Conservation (phyloP, 2,113 vertebrate species). For the Malurus melanocephalus region DNA sequence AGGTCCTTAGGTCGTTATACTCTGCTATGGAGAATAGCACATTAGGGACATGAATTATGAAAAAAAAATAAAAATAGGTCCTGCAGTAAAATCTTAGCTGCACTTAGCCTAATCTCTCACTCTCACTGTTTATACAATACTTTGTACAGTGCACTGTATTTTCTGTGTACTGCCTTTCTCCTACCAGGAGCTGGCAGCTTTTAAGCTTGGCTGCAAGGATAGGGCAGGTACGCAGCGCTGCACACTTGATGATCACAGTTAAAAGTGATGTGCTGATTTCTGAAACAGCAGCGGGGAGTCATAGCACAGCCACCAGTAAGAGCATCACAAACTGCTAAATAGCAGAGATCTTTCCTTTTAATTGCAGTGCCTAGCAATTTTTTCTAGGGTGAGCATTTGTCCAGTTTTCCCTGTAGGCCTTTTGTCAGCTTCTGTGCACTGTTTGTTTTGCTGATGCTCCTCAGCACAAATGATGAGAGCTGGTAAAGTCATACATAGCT, state of each 20-base stretch:
- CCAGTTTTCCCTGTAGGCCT: background rate
- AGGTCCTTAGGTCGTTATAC: background rate
- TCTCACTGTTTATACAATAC: background rate
- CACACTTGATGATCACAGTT: background rate
- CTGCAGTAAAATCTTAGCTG: background rate
- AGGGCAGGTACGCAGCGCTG: background rate
- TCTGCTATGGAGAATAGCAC: background rate
- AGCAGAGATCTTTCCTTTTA: constrained; percentile 10
- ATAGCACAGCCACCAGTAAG: background rate
- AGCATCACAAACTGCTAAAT: background rate
- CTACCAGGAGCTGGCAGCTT: background rate
- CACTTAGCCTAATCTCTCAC: background rate
- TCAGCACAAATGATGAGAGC: background rate
- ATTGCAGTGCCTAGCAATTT: background rate
- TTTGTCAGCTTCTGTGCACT: background rate
- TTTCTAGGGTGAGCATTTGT: background rate
- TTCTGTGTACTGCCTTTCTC: background rate
- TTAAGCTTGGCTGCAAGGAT: background rate
- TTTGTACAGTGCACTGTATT: background rate
- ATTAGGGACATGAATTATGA: background rate
- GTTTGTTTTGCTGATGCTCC: background rate
- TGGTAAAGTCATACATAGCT: background rate
- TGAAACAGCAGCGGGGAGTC: background rate
- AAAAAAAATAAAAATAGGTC: accelerated
- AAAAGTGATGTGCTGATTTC: background rate